Percentiles rank a stretch among this genome's conserved stretches.
These are phyloP conservation scores for Xylophagus ater DNA, from an alignment of 2,888 invertebrate genomes.

Conservation along the genomic window DNA sequence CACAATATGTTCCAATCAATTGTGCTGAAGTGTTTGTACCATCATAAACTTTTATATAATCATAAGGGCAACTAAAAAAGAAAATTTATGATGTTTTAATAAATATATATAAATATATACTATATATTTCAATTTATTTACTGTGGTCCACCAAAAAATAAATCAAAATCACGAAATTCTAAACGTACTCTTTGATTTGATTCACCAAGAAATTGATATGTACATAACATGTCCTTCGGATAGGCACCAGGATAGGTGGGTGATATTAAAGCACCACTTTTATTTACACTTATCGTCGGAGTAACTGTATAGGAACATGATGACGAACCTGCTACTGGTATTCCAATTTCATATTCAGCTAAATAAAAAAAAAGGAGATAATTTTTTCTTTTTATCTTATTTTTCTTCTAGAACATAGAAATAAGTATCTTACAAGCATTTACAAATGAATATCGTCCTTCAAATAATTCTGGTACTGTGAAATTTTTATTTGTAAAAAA, in stretches of 20 bases:
- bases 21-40: slow-evolving; percentile 81
- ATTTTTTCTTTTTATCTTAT: not conserved
- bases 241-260: slow-evolving; percentile 99
- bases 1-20: slow-evolving; percentile 93
- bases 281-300: slow-evolving; percentile 46
- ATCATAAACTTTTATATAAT: slow-evolving; percentile 94
- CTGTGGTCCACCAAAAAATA: slow-evolving; percentile 98
- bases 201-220: slow-evolving; percentile 85
- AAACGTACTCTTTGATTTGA: slow-evolving; percentile 84
- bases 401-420: not conserved
- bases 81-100: too few relatives aligned
- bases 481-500: slow-evolving; percentile 87
- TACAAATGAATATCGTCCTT: slow-evolving; percentile 83
- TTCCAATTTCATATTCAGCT: slow-evolving; percentile 91
- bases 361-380: slow-evolving; percentile 23
- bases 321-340: slow-evolving; percentile 71
- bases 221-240: slow-evolving; percentile 90
- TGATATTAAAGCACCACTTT: slow-evolving; percentile 80
- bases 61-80: slow-evolving; percentile 82
- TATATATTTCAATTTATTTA: slow-evolving; percentile 55
- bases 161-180: slow-evolving; percentile 95
- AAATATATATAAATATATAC: too few relatives aligned
- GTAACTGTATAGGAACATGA: slow-evolving; percentile 84
- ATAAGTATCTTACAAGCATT: slow-evolving; percentile 72
- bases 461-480: slow-evolving; percentile 71